Percentiles rank a stretch among this genome's conserved stretches.
phyloP scores from a whole-genome alignment of 2,888 invertebrate genomes.

The Drosophila nr. perissopoda region DNA sequence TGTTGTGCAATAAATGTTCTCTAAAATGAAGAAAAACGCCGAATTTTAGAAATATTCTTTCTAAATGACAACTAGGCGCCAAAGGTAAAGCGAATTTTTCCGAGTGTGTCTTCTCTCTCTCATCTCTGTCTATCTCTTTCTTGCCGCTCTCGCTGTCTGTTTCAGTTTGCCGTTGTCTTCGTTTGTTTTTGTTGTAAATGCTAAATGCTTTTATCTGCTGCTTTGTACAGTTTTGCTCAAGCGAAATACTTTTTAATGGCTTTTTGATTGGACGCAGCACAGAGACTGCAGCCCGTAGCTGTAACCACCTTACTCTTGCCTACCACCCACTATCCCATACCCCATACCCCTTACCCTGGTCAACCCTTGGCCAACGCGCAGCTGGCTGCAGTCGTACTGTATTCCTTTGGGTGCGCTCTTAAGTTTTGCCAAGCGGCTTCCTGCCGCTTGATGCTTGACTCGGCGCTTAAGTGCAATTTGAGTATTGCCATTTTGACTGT shows the following conservation, averaged over 20 bases:
- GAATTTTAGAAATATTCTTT: neutral
- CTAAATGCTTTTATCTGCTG: conserved; percentile 66
- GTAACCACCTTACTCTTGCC: too few species aligned
- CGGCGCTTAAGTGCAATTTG: conserved; percentile 76
- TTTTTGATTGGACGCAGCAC: conserved; percentile 82
- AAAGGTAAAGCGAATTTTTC: neutral
- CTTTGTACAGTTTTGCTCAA: conserved; percentile 82
- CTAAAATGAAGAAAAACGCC: neutral
- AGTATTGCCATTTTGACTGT: conserved; percentile 72
- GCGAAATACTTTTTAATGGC: conserved; percentile 84
- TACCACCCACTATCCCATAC: too few species aligned
- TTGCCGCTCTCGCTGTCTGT: neutral
- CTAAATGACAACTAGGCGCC: neutral
- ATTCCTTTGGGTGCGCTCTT: conserved; percentile 40
- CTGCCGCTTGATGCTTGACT: conserved; percentile 73
- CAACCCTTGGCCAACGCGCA: neutral
- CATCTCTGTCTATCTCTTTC: conserved; percentile 7
- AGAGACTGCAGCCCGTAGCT: conserved; percentile 44
- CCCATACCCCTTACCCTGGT: neutral
- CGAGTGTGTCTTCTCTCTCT: neutral
- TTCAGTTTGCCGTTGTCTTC: conserved; percentile 12
- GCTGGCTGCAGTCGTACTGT: conserved; percentile 1
- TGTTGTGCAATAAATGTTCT: neutral
- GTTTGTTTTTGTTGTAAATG: conserved; percentile 12
- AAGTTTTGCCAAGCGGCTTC: conserved; percentile 72